Base-by-base conservation (phyloP, 2,113 vertebrate species). In the Marmota flaviventris region DNA sequence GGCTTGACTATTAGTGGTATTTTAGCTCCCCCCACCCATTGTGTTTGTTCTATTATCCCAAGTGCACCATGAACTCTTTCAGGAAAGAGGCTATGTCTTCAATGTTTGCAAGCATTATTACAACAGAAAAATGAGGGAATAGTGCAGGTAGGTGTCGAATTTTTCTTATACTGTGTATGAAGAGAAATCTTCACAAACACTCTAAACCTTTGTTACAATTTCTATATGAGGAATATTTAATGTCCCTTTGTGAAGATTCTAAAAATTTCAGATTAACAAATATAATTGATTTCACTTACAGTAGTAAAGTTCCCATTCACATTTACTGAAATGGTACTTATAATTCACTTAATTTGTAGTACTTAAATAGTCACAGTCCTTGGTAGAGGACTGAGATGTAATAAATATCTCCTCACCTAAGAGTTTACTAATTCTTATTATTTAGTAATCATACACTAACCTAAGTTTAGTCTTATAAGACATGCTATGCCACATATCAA, bases 371-470 rank as follows among this genome's bases (percentile, higher is more conserved):
- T 8, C n/a, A 86, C 18, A 51, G 24, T 92, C 24, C 29, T 77
- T 84, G 10, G 25, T 79, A 22, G 4, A 76, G 45, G 1, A 0
- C 25, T 87, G 9, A 12, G 22, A 69, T 88, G 75, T 58, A 89
- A 79, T 77, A 73, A 79, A 63, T 25, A 83, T 37, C 22, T 53
- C 8, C 16, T 88, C 8, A 92, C 11, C 51, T 85, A 79, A 94
- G 27, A 65, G 2, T 87, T 96, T 72, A 12, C 45, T 95, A 61
- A 79, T 95, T 83, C n/a, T 67, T 67, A 56, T 51, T 78, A 65
- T 77, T 53, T 89, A 89, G 67, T 93, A 48, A 67, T 75, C 34
- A 83, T 51, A 56, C 45, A 67, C 79, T 48, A 85, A 10, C 5
- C 10, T 48, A 53, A 63, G 17, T 81, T 27, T 73, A 8, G n/a